Conservation (phyloP, 37 sponge, comb jelly and placozoan genomes). For the Beroe ovata region DNA sequence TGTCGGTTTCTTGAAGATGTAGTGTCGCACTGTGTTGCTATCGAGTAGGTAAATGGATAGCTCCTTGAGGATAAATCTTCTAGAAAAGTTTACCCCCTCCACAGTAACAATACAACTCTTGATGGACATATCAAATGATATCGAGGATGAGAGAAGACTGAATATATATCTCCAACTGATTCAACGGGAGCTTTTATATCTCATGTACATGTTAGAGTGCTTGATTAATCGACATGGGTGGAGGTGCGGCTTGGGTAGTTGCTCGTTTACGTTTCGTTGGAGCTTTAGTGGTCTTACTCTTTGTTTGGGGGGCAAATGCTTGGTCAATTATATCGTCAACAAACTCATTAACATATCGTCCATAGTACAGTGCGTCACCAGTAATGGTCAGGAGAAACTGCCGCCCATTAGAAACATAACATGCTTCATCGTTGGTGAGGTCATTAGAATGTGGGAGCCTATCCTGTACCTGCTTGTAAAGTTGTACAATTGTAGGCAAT, state of each 20-base stretch:
- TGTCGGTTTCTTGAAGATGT: not conserved
- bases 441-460: conserved; percentile 1
- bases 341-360: not conserved
- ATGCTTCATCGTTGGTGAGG: not conserved
- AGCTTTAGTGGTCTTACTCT: not conserved
- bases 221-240: no score
- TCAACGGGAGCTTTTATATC: no score
- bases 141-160: no score
- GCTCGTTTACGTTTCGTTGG: not conserved
- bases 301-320: not conserved
- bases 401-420: not conserved
- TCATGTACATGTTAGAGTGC: no score
- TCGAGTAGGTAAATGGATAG: not conserved
- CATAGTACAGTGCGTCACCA: not conserved
- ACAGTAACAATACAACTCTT: not conserved
- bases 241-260: no score
- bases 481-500: not conserved
- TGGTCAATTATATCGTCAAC: not conserved
- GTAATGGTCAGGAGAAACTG: not conserved
- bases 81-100: not conserved
- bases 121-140: not conserved
- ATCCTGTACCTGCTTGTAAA: not conserved
- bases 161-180: no score
- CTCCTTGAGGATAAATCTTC: not conserved
- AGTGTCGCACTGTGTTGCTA: not conserved